Evolutionary conservation across 2,888 invertebrate genomes (phyloP), one percentile per base, ranked within the genome.

Genomic region (Aporophyla lueneburgensis): DNA sequence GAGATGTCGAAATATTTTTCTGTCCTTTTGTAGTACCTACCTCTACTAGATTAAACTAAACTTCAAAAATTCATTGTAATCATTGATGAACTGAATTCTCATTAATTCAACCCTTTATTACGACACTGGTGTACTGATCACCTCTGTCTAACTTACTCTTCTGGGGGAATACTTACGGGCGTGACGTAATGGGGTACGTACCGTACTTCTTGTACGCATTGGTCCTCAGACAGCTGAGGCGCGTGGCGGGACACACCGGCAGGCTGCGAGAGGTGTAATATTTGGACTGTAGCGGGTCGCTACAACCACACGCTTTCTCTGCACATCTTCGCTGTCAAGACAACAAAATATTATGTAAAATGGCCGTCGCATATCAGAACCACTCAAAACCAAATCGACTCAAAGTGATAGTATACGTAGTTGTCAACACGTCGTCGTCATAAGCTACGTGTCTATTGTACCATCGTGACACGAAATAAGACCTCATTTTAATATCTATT

Each of bases 261-360:
- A 89, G 83, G 0, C 68, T 76, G 0, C 59, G 21, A 10, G 76
- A 72, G 3, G 78, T 62, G 5, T 0, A 5, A 16, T 40, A 5
- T 0, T 46, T 74, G 9, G 93, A 80, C 0, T 63, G 77, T 2
- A 87, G 61, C 54, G 95, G 94, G 69, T 95, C 93, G 0, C 89
- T 88, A 74, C 96, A 96, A 0, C 94, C 93, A 80, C 96, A 96
- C 5, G 81, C 77, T 10, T 69, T 81, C 78, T 96, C 95, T 21
- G 89, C 91, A 81, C 96, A 96, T 71, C 87, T 84, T 0, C 88
- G 71, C 96, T 96, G 83, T 7, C 88, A 91, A 74, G 0, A 24
- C 14, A 49, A 73, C 4, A 53, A 7, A n/a, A 43, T 2, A 43
- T 51, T 46, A 54, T 16, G 14, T 49, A 21, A 21, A 65, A 49